These are phyloP conservation scores for Calyptommatus sinebrachiatus DNA, from an alignment of 2,113 vertebrate genomes.

Conservation along the genomic window DNA sequence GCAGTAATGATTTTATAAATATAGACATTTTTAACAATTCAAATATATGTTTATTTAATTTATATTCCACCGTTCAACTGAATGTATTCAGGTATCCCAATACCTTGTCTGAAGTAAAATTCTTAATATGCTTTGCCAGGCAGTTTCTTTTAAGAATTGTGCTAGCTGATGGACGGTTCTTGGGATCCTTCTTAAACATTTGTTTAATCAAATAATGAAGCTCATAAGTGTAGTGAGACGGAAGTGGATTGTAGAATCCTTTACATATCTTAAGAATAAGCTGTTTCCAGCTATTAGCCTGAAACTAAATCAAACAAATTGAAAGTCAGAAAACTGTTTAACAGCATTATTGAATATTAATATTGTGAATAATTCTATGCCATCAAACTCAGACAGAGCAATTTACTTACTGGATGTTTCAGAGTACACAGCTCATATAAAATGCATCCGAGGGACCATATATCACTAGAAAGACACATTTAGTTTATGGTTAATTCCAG, in stretches of 20 bases:
- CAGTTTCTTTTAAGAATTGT: constrained; percentile 83
- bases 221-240: constrained; percentile 82
- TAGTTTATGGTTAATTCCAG: neutral
- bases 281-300: constrained; percentile 90
- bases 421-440: constrained; percentile 92
- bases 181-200: constrained; percentile 89
- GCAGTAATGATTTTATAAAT: neutral
- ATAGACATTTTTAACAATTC: constrained; percentile 4
- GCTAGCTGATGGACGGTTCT: constrained; percentile 82
- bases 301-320: constrained; percentile 76
- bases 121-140: constrained; percentile 69
- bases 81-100: neutral
- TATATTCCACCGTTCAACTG: too few species aligned
- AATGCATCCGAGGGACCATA: constrained; percentile 94
- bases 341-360: neutral
- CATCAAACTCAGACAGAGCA: neutral
- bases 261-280: constrained; percentile 92
- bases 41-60: neutral
- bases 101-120: constrained; percentile 77
- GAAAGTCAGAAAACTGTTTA: neutral
- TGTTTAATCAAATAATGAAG: constrained; percentile 85
- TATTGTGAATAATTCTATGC: neutral
- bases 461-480: constrained; percentile 78
- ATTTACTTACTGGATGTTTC: constrained; percentile 84
- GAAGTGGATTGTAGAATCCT: constrained; percentile 82